A percentile compares a stretch with the other conserved stretches of the same genome.
phyloP scores from a whole-genome alignment of 2,888 invertebrate genomes.

The Cactoblastis cactorum region DNA sequence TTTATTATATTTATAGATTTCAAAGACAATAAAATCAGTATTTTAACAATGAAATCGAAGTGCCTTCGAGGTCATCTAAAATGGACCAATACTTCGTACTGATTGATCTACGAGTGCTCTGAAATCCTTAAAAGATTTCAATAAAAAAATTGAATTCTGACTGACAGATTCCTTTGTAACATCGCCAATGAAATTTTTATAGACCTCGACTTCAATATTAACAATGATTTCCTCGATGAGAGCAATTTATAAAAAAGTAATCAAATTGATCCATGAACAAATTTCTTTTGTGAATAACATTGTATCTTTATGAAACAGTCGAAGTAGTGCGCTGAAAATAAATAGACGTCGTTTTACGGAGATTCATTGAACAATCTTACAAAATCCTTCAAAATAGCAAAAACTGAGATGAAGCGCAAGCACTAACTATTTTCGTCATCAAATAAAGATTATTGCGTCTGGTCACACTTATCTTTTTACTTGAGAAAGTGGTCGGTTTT shows the following conservation, averaged over 20 bases:
- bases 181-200: slow-evolving; percentile 8
- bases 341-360: not conserved
- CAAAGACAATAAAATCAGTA: not conserved
- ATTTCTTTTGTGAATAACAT: not conserved
- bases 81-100: slow-evolving; percentile 12
- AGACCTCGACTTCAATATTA: slow-evolving; percentile 7
- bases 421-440: slow-evolving; percentile 2
- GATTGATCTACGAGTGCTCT: slow-evolving; percentile 6
- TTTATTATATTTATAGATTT: not conserved
- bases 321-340: not conserved
- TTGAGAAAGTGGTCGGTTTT: slow-evolving; percentile 18
- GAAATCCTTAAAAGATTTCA: slow-evolving; percentile 5
- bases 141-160: slow-evolving; percentile 14
- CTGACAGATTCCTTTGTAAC: slow-evolving; percentile 10
- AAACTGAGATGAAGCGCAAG: slow-evolving; percentile 1
- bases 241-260: not conserved
- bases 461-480: slow-evolving; percentile 18
- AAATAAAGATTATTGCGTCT: slow-evolving; percentile 16
- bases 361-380: not conserved
- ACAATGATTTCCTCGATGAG: not conserved
- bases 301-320: not conserved
- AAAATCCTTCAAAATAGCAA: not conserved
- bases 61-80: not conserved
- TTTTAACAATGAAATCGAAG: slow-evolving; percentile 3
- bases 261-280: not conserved